phyloP scores from a whole-genome alignment of 1,140 invertebrate genomes.

The Tenebrio molitor region DNA sequence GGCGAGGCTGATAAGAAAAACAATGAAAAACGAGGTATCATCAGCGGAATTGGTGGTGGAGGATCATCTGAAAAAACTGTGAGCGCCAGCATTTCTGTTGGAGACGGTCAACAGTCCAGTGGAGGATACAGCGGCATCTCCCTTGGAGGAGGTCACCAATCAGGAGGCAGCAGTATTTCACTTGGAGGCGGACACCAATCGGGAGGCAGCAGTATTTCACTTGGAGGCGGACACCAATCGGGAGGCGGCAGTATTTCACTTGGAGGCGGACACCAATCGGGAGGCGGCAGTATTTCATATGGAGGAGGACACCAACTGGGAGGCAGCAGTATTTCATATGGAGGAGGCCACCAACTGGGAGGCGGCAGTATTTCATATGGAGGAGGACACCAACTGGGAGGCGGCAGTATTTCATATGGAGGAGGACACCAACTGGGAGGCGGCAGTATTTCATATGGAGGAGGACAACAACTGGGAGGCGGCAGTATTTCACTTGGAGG shows the following conservation, averaged over 20 bases:
- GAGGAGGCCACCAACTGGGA: no score
- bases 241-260: neutral
- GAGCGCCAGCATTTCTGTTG: slow-evolving; percentile 15
- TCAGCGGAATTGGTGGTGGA: slow-evolving; percentile 7
- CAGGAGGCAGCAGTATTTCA: neutral
- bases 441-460: neutral
- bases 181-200: slow-evolving; percentile 14
- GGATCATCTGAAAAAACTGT: slow-evolving; percentile 12
- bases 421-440: neutral
- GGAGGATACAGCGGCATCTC: slow-evolving; percentile 37
- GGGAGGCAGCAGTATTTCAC: slow-evolving; percentile 39
- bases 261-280: neutral
- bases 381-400: slow-evolving; percentile 4
- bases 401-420: slow-evolving; percentile 27
- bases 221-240: neutral
- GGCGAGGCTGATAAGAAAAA: slow-evolving; percentile 43
- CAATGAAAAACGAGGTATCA: slow-evolving; percentile 41
- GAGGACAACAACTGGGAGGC: neutral
- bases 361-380: no score
- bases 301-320: slow-evolving; percentile 64
- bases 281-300: neutral
- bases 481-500: slow-evolving; percentile 28
- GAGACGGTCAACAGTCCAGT: neutral
- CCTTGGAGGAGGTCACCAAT: slow-evolving; percentile 43
- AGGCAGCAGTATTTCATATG: slow-evolving; percentile 48